Evolutionary conservation across 2,797 vertebrate species (phyloP), one percentile per base, ranked within the genome.

Genomic region (Clarias fuscus): DNA sequence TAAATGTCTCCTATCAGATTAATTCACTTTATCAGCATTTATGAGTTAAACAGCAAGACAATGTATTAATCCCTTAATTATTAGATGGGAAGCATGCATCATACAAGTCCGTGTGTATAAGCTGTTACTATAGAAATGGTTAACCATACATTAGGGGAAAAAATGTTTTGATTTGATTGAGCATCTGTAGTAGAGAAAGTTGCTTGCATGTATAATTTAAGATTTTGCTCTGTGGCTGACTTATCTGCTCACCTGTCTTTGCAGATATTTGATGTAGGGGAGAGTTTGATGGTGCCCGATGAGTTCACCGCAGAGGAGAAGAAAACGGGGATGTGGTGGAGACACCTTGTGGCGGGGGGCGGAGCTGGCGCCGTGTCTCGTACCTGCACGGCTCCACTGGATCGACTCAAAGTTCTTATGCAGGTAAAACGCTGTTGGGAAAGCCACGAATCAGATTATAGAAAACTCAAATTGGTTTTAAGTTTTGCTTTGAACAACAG

Each of bases 221-320:
- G 17, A 30, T 40, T 61, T 24, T 40, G 58, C 58, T 24, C 15
- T 40, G 20, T 62, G 18, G 10, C 22, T 64, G 22, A 80, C 0
- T 0, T 61, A 64, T 75, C 37, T 65, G 40, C 40, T 5, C 3
- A 11, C 5, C 0, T 84, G 8, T 40, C 5, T 70, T 82, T 84
- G 73, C 93, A 99, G 98, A 99, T 99, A 92, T 97, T 99, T 58
- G 98, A 99, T 27, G 97, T 99, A 2, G 98, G 98, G 1, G 98
- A 99, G 92, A 99, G 98, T 89, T 90, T 99, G 92, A 93, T 96
- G 0, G 97, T 99, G 1, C 98, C 98, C 0, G 98, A 99, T 85
- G 98, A 99, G 91, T 99, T 99, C 93, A 99, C 98, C 0, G 97
- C 96, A 78, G 98, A 99, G 84, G 98, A 99, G 92, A 97, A 96